Percentiles rank a stretch among this genome's conserved stretches.
phyloP scores from a whole-genome alignment of 1,140 invertebrate genomes.

The Drosophila athabasca region DNA sequence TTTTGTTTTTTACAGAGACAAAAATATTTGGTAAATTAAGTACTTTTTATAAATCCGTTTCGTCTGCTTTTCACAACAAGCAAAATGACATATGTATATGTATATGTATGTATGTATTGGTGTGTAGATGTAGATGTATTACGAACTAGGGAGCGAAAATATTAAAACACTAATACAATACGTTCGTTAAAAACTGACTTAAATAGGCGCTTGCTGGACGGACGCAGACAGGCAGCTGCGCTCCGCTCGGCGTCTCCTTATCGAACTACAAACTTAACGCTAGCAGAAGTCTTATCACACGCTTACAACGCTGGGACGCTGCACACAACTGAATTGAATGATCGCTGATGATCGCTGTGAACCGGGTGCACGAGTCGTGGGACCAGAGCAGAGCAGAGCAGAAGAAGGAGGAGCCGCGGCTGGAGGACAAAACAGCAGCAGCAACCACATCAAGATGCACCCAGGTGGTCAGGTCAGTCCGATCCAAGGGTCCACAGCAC shows the following conservation, averaged over 20 bases:
- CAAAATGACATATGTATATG: constrained; percentile 47
- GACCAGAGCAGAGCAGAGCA: constrained; percentile 76
- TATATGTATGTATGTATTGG: constrained; percentile 13
- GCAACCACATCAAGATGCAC: constrained; percentile 73
- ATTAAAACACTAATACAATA: constrained; percentile 75
- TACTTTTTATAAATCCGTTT: constrained; percentile 82
- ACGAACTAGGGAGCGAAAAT: constrained; percentile 72
- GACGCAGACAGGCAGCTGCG: no score
- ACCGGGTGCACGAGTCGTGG: constrained; percentile 75
- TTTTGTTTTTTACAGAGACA: constrained; percentile 70
- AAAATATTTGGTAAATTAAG: constrained; percentile 80
- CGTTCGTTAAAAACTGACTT: constrained; percentile 79
- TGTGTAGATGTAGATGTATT: constrained; percentile 44
- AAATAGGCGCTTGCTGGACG: constrained; percentile 48
- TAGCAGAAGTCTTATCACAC: constrained; percentile 80
- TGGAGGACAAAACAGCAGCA: constrained; percentile 79
- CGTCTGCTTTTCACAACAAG: constrained; percentile 65
- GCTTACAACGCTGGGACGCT: constrained; percentile 58
- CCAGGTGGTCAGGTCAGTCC: constrained; percentile 51
- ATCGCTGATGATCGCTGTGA: constrained; percentile 24
- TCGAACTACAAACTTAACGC: constrained; percentile 64
- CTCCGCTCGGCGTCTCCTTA: constrained; percentile 31
- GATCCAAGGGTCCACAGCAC: constrained; percentile 44
- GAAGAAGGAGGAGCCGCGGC: constrained; percentile 75
- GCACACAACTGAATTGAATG: constrained; percentile 40